phyloP scores from a whole-genome alignment of 2,113 vertebrate species.

The Ibidorhyncha struthersii region DNA sequence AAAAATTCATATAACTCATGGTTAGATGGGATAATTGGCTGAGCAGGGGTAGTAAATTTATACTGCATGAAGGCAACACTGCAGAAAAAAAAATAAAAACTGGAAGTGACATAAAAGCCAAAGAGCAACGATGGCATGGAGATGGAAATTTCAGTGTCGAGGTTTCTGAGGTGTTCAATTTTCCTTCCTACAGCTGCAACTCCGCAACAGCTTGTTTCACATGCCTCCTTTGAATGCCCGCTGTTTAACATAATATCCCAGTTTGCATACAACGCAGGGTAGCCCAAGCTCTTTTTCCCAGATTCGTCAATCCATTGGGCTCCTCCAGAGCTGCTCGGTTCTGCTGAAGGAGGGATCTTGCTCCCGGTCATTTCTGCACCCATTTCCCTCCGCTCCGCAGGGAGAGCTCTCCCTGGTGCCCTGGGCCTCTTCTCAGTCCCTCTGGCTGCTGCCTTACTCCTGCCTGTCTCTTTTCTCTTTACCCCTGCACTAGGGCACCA shows the following conservation, averaged over 20 bases:
- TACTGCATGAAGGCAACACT: neutral
- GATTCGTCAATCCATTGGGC: neutral
- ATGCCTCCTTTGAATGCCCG: neutral
- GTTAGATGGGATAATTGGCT: neutral
- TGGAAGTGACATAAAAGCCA: neutral
- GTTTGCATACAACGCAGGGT: neutral
- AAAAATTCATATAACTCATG: neutral
- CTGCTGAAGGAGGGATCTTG: neutral
- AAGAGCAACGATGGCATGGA: neutral
- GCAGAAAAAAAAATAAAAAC: neutral
- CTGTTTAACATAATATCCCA: neutral
- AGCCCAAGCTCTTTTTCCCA: neutral
- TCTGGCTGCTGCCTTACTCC: neutral
- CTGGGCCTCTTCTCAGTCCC: neutral
- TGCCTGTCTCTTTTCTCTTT: neutral
- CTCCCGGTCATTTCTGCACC: rapidly evolving
- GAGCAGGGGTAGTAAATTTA: neutral
- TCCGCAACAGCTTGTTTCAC: neutral
- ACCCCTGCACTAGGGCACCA: neutral
- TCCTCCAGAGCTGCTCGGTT: neutral
- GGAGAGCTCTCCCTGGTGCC: neutral
- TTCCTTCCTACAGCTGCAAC: neutral
- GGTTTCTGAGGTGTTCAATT: neutral
- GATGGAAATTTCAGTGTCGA: neutral
- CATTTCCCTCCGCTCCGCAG: neutral